Evolutionary conservation across 1,140 invertebrate species (phyloP).

Genomic region (Cyclargus thomasi): DNA sequence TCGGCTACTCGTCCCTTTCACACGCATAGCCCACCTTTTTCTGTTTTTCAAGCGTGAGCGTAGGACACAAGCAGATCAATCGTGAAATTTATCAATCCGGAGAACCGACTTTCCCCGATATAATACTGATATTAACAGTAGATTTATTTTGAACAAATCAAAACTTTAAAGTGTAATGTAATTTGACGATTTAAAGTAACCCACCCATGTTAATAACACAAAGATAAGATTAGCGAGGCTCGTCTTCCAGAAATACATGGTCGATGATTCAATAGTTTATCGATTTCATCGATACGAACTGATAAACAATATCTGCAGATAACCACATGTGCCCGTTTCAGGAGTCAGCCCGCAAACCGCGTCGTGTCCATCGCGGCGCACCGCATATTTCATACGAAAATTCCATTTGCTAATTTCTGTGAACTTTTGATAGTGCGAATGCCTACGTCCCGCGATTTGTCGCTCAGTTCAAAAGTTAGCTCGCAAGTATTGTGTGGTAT

Average conservation of each 20-base stretch:
- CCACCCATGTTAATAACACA: not conserved
- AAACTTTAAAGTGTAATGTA: too few relatives aligned
- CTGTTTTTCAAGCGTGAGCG: too few relatives aligned
- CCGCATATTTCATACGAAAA: not conserved
- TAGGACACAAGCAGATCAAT: too few relatives aligned
- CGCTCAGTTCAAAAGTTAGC: not conserved
- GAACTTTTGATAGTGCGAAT: not conserved
- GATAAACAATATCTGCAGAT: slow-evolving; percentile 1
- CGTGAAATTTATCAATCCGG: too few relatives aligned
- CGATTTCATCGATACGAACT: slow-evolving; percentile 4
- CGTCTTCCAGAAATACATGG: not conserved
- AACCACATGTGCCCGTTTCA: not conserved
- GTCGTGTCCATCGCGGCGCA: not conserved
- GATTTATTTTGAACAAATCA: too few relatives aligned
- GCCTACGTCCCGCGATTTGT: not conserved
- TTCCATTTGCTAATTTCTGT: not conserved
- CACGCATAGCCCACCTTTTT: too few relatives aligned
- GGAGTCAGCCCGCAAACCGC: not conserved
- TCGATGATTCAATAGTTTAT: slow-evolving; percentile 7
- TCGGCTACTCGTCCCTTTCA: too few relatives aligned
- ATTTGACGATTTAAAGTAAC: not conserved
- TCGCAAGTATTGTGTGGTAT: not conserved
- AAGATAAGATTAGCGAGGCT: not conserved
- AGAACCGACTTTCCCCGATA: too few relatives aligned
- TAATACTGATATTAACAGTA: too few relatives aligned